Base-by-base conservation (phyloP, 1,140 invertebrate species). In the Atta cephalotes region DNA sequence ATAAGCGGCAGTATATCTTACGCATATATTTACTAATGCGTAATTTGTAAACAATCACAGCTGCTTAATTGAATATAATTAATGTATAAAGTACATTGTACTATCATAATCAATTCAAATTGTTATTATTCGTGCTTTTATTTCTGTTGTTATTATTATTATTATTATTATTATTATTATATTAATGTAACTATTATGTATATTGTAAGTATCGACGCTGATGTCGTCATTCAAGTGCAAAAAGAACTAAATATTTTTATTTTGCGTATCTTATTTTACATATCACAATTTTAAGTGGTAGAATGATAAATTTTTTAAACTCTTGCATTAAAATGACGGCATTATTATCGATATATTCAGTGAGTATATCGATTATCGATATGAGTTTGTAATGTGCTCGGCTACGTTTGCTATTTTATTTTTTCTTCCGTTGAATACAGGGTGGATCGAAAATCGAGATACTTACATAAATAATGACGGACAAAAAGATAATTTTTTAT, bases 11-110 rank as follows among this genome's bases (percentile, higher is more conserved):
- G 28, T 85, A 70, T 88, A 81, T 79, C 60, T 65, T 78, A 88
- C 68, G 66, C 66, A 86, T 91, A 91, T 45, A 60, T 84, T 86
- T 89, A 92, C 81, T 92, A 91, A 92, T 71, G 84, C 62, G 70
- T 89, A 85, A 79, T 90, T 87, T 62, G n/a, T 74, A 84, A 74
- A 86, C 68, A 78, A 88, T 66, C 78, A 90, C 79, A 35, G 87
- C 78, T 74, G 81, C 66, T 90, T 91, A 68, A 89, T 76, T 82
- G 39, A 56, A 81, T 70, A 68, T 91, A 87, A 89, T 63, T 53
- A 81, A 82, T 90, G 86, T 91, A 91, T 76, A 85, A 85, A 85
- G 51, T 85, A 78, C 79, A 90, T 90, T 88, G 82, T 87, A 85
- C 68, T 90, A 78, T 25, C 72, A 76, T 85, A 90, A 72, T 25